A percentile compares a stretch with the other conserved stretches of the same genome.
These are phyloP conservation scores for Nemurella pictetii DNA, from an alignment of 2,888 invertebrate species.

Conservation along the genomic window DNA sequence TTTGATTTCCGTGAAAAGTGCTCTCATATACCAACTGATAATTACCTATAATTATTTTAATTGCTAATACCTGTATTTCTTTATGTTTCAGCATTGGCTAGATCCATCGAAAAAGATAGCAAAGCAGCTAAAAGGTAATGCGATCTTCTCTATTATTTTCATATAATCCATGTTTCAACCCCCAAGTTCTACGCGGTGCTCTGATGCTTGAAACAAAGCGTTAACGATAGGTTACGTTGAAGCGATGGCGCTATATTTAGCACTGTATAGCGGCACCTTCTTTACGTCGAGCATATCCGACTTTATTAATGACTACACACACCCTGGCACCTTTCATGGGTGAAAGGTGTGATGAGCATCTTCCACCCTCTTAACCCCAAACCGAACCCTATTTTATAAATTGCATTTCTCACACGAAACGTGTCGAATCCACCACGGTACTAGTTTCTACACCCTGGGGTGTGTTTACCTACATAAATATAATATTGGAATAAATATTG, in stretches of 20 bases:
- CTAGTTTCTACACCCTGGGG: no score
- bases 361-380: background rate
- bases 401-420: background rate
- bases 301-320: background rate
- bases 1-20: no score
- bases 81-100: slow-evolving; percentile 81
- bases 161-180: background rate
- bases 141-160: background rate
- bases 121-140: slow-evolving; percentile 77
- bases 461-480: no score
- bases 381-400: background rate
- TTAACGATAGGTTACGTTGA: background rate
- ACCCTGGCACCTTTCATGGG: background rate
- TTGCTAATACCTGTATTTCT: slow-evolving; percentile 32
- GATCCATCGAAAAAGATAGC: slow-evolving; percentile 87
- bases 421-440: no score
- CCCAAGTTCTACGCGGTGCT: background rate
- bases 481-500: no score
- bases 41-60: no score
- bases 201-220: background rate
- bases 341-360: background rate
- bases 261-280: background rate
- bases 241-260: background rate
- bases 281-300: background rate
- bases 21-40: no score